phyloP scores from a whole-genome alignment of 2,113 vertebrate genomes.

The Platanista minor region DNA sequence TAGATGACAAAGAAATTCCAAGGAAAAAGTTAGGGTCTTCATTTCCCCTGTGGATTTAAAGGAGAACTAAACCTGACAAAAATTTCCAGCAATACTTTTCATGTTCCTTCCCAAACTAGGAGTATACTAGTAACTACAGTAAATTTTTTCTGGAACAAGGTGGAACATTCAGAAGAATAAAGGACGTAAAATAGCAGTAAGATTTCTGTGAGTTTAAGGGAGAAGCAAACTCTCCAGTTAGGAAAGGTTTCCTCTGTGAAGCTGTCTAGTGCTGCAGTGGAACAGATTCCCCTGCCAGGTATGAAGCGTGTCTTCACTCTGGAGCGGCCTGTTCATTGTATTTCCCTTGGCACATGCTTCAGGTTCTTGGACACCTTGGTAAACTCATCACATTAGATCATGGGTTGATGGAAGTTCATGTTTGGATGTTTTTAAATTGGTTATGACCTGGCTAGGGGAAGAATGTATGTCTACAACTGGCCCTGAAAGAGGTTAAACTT shows the following conservation, averaged over 20 bases:
- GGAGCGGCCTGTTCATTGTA: neutral
- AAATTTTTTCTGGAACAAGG: neutral
- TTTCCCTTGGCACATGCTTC: constrained; percentile 3
- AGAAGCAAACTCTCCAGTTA: neutral
- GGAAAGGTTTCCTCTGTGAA: neutral
- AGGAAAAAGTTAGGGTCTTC: constrained; percentile 3
- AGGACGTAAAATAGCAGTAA: neutral
- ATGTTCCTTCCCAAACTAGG: neutral
- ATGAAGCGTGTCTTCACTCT: neutral
- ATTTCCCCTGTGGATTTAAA: neutral
- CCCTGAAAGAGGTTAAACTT: constrained; percentile 20
- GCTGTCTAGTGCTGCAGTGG: neutral
- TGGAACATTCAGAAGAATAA: neutral
- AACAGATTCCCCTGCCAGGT: neutral
- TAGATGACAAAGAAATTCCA: neutral
- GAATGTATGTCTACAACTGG: constrained; percentile 23
- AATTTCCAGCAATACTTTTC: neutral
- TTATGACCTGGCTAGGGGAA: neutral
- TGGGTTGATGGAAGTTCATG: constrained; percentile 57
- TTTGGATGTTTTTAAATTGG: constrained; percentile 30
- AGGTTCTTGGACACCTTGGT: constrained; percentile 32
- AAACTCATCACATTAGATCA: constrained; percentile 52
- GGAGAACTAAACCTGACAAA: neutral
- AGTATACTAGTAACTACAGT: neutral
- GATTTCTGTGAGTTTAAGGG: neutral